Percentiles rank a stretch among this genome's conserved stretches.
Evolutionary conservation across 2,113 vertebrate species (phyloP).

Genomic region (Sylvietta virens): DNA sequence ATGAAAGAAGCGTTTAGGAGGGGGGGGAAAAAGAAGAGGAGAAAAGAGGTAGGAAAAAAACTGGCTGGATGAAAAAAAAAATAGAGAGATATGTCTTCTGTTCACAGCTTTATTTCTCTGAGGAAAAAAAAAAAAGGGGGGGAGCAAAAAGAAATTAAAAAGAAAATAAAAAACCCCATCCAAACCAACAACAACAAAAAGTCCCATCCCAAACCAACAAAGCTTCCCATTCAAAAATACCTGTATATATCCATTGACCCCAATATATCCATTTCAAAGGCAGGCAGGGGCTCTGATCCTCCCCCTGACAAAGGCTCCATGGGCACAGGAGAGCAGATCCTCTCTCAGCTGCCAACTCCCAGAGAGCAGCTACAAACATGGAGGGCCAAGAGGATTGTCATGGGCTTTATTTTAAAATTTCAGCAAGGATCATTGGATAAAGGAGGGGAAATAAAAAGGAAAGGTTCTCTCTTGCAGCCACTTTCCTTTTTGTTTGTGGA

Average conservation of each 20-base stretch:
- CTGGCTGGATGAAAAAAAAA: too few relatives aligned
- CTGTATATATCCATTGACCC: neutral
- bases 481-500: neutral
- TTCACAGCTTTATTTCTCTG: neutral
- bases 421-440: too few relatives aligned
- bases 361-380: neutral
- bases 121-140: accelerated
- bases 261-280: neutral
- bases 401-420: neutral
- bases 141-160: accelerated
- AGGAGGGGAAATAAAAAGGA: accelerated
- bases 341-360: neutral
- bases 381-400: neutral
- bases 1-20: neutral
- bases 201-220: neutral
- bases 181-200: neutral
- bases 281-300: neutral
- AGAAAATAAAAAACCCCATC: accelerated
- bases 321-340: neutral
- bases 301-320: neutral
- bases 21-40: neutral
- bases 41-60: too few relatives aligned
- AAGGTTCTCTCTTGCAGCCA: neutral
- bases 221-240: neutral
- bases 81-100: neutral